These are phyloP conservation scores for Columbina picui DNA, from an alignment of 2,113 vertebrate genomes.

Conservation along the genomic window DNA sequence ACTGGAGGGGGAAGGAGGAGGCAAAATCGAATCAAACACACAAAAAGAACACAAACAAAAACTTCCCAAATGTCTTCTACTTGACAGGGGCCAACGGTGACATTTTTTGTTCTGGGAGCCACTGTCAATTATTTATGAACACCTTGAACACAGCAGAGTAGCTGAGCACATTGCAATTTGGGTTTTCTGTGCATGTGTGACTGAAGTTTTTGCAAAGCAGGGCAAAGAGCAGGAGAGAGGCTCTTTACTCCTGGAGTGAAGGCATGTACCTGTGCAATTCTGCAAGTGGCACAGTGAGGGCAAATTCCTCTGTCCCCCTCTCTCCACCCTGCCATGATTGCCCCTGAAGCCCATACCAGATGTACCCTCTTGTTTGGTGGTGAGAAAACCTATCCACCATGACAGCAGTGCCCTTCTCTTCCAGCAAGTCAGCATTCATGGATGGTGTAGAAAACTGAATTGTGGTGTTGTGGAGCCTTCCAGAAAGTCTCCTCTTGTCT, in stretches of 20 bases:
- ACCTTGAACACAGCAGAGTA: background rate
- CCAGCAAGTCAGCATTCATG: background rate
- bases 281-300: background rate
- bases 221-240: background rate
- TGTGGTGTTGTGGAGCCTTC: background rate
- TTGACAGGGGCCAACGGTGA: background rate
- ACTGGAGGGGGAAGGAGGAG: background rate
- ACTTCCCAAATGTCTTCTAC: background rate
- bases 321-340: background rate
- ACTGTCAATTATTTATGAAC: slow-evolving; percentile 51
- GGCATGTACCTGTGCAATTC: background rate
- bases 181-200: background rate
- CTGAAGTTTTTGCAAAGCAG: background rate
- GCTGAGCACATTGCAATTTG: background rate
- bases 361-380: background rate
- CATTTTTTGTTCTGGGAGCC: background rate
- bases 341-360: background rate
- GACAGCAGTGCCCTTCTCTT: background rate
- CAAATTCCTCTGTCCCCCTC: background rate
- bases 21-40: background rate
- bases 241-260: background rate
- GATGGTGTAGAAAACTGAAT: background rate
- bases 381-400: background rate
- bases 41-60: slow-evolving; percentile 30
- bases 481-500: background rate